A percentile compares a stretch with the other conserved stretches of the same genome.
Conservation (phyloP, 2,113 vertebrate genomes). For the Toxotes chatareus region DNA sequence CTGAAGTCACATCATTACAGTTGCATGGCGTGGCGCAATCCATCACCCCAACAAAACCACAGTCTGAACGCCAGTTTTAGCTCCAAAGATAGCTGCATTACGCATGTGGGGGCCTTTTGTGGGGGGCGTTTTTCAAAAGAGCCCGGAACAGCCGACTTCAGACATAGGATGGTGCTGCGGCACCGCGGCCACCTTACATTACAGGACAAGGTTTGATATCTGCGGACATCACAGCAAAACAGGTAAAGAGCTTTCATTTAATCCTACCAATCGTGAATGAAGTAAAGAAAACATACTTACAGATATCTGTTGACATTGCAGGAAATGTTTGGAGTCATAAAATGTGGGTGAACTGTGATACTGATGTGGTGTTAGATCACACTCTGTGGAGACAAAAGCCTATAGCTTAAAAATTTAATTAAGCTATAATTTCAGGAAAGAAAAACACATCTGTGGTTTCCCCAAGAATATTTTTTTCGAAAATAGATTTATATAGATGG, state of each 20-base stretch:
- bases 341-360: neutral
- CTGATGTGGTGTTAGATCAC: neutral
- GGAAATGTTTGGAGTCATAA: neutral
- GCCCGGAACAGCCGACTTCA: constrained; percentile 15
- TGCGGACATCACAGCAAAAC: constrained; percentile 19
- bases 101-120: constrained; percentile 24
- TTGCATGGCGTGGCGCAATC: constrained; percentile 40
- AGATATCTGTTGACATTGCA: neutral
- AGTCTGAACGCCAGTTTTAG: neutral
- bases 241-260: constrained; percentile 57
- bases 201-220: constrained; percentile 27
- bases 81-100: constrained; percentile 45
- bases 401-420: neutral
- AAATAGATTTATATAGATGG: neutral
- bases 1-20: constrained; percentile 53
- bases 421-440: neutral
- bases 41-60: constrained; percentile 3
- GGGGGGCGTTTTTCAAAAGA: constrained; percentile 18
- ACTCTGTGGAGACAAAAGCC: neutral
- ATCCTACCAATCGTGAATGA: neutral
- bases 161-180: constrained; percentile 53
- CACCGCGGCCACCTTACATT: neutral
- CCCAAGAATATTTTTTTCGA: neutral
- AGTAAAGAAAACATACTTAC: neutral
- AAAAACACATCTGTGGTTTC: neutral